phyloP scores from a whole-genome alignment of 64 coral and sea anemone genomes.

The Pocillopora damicornis region DNA sequence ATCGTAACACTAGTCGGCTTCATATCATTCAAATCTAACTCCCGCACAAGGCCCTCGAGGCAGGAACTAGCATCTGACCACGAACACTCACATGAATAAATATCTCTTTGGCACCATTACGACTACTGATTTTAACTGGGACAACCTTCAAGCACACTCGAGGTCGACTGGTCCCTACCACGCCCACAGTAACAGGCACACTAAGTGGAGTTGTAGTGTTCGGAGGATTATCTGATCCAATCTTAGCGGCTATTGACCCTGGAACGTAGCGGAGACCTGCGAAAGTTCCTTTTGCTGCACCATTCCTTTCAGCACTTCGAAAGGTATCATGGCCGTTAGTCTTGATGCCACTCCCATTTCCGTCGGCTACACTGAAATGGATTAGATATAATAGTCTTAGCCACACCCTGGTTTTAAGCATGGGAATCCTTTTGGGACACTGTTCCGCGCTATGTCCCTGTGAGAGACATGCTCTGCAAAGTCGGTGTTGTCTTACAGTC shows the following conservation, averaged over 20 bases:
- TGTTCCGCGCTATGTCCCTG: slow-evolving; percentile 47
- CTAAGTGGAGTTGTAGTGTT: not conserved
- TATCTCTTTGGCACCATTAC: too few relatives aligned
- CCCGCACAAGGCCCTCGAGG: slow-evolving; percentile 5
- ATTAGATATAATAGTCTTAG: slow-evolving; percentile 22
- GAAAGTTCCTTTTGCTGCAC: not conserved
- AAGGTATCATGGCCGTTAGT: not conserved
- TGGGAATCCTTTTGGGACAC: slow-evolving; percentile 17
- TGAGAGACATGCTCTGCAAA: not conserved
- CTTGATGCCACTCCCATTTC: not conserved
- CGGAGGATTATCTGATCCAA: too few relatives aligned
- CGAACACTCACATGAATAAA: slow-evolving; percentile 27
- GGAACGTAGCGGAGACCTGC: too few relatives aligned
- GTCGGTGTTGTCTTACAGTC: slow-evolving; percentile 28
- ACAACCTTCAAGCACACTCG: too few relatives aligned
- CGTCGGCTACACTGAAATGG: slow-evolving; percentile 9
- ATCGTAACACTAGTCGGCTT: slow-evolving; percentile 15
- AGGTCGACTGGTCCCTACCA: too few relatives aligned
- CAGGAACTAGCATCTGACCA: slow-evolving; percentile 24
- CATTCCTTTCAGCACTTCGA: not conserved
- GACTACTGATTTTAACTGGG: too few relatives aligned
- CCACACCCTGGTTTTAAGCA: too few relatives aligned
- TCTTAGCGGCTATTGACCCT: too few relatives aligned
- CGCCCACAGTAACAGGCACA: too few relatives aligned
- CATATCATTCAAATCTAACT: not conserved